These are phyloP conservation scores for Microtus oregoni DNA, from an alignment of 2,113 vertebrate species.

Conservation along the genomic window DNA sequence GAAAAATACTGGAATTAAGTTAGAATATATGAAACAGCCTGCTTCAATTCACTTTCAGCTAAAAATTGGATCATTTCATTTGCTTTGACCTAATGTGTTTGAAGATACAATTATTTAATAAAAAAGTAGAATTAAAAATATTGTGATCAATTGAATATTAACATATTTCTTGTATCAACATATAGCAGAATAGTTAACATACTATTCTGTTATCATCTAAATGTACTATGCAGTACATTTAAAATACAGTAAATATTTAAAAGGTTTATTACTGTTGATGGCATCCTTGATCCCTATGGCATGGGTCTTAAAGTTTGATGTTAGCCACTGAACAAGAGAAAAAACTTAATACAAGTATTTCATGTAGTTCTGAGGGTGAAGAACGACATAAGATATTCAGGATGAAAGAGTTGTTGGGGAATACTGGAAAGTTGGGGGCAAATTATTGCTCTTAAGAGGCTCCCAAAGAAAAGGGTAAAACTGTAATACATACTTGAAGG, in stretches of 20 bases:
- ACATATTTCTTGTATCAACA: background rate
- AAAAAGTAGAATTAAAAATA: slow-evolving; percentile 39
- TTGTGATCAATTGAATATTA: slow-evolving; percentile 28
- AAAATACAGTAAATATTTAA: background rate
- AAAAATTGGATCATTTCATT: slow-evolving; percentile 22
- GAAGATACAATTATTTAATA: background rate
- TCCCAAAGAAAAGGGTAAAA: background rate
- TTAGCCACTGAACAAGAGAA: background rate
- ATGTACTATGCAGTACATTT: slow-evolving; percentile 3
- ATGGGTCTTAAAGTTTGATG: background rate
- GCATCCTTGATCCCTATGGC: background rate
- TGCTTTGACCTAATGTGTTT: background rate
- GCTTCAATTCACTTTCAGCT: slow-evolving; percentile 15
- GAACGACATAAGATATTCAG: background rate
- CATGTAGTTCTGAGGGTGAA: background rate
- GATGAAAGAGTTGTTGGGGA: background rate
- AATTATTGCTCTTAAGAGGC: background rate
- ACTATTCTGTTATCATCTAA: background rate
- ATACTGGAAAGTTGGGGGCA: background rate
- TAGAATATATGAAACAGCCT: slow-evolving; percentile 49
- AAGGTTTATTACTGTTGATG: background rate
- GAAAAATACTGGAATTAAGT: slow-evolving; percentile 55
- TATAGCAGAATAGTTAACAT: background rate
- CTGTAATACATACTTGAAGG: background rate
- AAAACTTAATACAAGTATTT: background rate